These are phyloP conservation scores for Dendrocincla tyrannina DNA, from an alignment of 2,797 vertebrate species.

Conservation along the genomic window DNA sequence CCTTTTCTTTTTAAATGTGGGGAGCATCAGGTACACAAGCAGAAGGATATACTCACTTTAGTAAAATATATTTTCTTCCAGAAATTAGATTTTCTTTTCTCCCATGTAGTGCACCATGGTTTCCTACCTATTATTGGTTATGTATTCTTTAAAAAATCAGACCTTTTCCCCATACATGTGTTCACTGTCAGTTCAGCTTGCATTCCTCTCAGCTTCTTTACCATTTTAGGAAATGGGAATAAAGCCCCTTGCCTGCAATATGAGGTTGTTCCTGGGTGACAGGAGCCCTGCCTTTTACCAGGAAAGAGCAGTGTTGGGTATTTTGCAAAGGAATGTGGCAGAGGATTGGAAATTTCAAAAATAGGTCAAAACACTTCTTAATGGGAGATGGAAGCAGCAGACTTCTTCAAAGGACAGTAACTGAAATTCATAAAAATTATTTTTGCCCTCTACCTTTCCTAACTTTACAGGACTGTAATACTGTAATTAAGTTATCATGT, in stretches of 20 bases:
- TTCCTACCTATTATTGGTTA: not conserved
- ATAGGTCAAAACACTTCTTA: not conserved
- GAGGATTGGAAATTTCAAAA: not conserved
- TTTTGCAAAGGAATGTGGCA: not conserved
- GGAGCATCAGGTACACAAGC: not conserved
- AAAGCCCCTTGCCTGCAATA: not conserved
- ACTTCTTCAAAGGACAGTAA: not conserved
- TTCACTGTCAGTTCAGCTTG: fast-evolving
- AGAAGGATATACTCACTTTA: not conserved
- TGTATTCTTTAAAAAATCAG: not conserved
- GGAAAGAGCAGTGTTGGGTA: not conserved
- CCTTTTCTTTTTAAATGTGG: too few species aligned
- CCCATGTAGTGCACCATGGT: not conserved
- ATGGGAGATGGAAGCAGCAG: not conserved
- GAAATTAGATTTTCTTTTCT: not conserved
- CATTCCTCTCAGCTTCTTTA: not conserved
- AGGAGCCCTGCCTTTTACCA: not conserved
- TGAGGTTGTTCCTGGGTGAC: not conserved
- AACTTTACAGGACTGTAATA: not conserved
- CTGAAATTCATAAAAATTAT: not conserved
- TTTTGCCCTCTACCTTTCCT: not conserved
- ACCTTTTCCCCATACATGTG: not conserved
- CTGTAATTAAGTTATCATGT: not conserved
- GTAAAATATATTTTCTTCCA: not conserved
- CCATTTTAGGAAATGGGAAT: not conserved